These are phyloP conservation scores for Dipodomys merriami DNA, from an alignment of 2,113 vertebrate species.

Conservation along the genomic window DNA sequence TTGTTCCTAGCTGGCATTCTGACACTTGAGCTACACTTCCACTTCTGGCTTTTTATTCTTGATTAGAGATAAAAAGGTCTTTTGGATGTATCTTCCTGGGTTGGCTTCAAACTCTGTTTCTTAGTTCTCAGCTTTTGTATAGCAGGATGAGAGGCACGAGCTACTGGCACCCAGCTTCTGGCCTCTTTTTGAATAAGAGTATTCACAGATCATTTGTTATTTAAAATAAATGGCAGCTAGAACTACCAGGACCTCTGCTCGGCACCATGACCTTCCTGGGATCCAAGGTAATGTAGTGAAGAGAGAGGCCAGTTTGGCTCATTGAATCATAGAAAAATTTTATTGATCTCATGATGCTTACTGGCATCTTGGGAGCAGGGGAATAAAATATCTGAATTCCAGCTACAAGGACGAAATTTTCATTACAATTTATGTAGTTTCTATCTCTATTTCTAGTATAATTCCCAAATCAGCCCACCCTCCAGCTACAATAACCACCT, in stretches of 20 bases:
- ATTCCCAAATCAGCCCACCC: neutral
- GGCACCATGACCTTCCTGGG: neutral
- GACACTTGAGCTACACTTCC: too few species aligned
- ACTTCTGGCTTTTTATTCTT: too few species aligned
- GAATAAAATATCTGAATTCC: conserved; percentile 58
- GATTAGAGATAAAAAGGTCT: too few species aligned
- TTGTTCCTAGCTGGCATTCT: too few species aligned
- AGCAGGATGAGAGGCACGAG: too few species aligned
- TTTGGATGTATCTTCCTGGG: too few species aligned
- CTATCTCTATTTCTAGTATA: neutral
- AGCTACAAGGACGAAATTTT: conserved; percentile 36
- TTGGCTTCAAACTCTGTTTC: too few species aligned
- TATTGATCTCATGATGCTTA: conserved; percentile 63
- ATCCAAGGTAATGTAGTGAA: conserved; percentile 56
- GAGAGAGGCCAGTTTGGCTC: conserved; percentile 50
- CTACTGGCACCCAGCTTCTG: too few species aligned
- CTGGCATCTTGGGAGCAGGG: conserved; percentile 30
- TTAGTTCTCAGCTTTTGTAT: too few species aligned
- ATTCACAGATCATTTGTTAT: conserved; percentile 52
- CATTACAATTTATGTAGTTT: conserved; percentile 11
- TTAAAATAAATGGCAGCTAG: conserved; percentile 54
- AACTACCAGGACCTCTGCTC: neutral
- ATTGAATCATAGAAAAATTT: conserved; percentile 68
- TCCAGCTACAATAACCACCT: neutral
- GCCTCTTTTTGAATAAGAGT: neutral